Conservation (phyloP, 1,140 invertebrate genomes). For the Zaprionus inermis region DNA sequence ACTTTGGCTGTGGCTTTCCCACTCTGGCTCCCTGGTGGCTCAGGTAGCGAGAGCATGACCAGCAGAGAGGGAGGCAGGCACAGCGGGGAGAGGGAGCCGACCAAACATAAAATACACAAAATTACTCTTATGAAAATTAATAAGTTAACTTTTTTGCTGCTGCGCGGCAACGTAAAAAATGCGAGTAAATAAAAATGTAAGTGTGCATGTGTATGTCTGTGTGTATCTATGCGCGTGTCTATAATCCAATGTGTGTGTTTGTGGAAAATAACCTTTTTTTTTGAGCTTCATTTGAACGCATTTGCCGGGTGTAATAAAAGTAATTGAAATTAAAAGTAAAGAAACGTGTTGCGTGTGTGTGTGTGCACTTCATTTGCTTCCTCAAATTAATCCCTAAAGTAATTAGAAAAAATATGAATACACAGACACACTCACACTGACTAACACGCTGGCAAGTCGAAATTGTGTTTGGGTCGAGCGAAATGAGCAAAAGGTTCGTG, state of each 20-base stretch:
- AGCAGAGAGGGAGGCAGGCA: background rate
- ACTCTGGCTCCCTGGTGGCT: background rate
- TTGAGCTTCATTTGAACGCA: slow-evolving; percentile 76
- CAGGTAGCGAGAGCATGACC: slow-evolving; percentile 20
- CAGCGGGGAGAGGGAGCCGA: slow-evolving; percentile 23
- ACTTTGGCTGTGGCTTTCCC: slow-evolving; percentile 27
- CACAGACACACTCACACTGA: slow-evolving; percentile 7
- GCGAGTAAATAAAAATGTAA: background rate
- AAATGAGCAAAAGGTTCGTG: slow-evolving; percentile 66
- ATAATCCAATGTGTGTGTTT: slow-evolving; percentile 1
- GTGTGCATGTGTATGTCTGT: slow-evolving; percentile 25
- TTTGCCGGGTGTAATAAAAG: slow-evolving; percentile 77
- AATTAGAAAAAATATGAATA: slow-evolving; percentile 69
- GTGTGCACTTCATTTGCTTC: slow-evolving; percentile 70
- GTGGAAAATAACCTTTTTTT: slow-evolving; percentile 40
- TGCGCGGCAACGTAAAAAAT: slow-evolving; percentile 10
- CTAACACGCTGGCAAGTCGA: background rate
- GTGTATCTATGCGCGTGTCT: slow-evolving; percentile 15
- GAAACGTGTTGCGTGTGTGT: slow-evolving; percentile 73
- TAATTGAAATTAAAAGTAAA: slow-evolving; percentile 83
- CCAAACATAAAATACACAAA: slow-evolving; percentile 77
- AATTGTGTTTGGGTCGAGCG: background rate
- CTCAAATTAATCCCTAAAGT: slow-evolving; percentile 81
- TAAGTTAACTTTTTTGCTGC: slow-evolving; percentile 78
- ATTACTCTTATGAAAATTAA: slow-evolving; percentile 83